Percentiles rank a stretch among this genome's conserved stretches.
Evolutionary conservation across 1,140 invertebrate genomes (phyloP).

Genomic region (Dendrolimus kikuchii): DNA sequence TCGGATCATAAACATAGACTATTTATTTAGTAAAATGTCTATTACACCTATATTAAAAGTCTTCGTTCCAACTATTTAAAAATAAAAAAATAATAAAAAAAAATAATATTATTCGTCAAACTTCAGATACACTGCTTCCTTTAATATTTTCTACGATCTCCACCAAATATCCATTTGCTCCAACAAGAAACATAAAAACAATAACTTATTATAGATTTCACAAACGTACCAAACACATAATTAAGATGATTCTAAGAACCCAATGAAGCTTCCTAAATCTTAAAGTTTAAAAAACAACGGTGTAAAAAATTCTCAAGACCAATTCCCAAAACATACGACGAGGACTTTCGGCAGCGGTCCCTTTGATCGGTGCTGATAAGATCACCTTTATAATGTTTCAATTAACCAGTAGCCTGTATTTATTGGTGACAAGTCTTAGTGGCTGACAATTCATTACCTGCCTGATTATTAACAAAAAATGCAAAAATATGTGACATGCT

Average conservation of each 20-base stretch:
- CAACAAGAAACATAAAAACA: too few species aligned
- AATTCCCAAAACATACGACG: constrained; percentile 31
- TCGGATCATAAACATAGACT: too few species aligned
- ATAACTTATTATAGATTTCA: neutral
- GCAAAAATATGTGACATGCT: constrained; percentile 17
- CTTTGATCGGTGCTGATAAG: constrained; percentile 36
- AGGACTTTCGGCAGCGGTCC: constrained; percentile 22
- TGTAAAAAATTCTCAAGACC: constrained; percentile 10
- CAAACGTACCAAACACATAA: neutral
- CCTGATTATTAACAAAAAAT: constrained; percentile 22
- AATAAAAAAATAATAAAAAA: too few species aligned
- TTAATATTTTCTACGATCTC: too few species aligned
- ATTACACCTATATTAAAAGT: too few species aligned
- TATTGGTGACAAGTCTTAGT: constrained; percentile 37
- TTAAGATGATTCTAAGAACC: neutral
- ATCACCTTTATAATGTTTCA: constrained; percentile 61
- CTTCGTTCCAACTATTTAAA: too few species aligned
- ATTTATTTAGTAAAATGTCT: too few species aligned
- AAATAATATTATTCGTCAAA: too few species aligned
- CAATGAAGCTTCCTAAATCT: neutral
- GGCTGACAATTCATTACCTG: constrained; percentile 40
- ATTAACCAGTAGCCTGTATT: constrained; percentile 64
- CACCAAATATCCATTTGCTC: too few species aligned
- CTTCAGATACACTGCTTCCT: too few species aligned
- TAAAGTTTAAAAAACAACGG: neutral